Percentiles rank a stretch among this genome's conserved stretches.
Conservation (phyloP, 2,888 invertebrate genomes). For the Monopis laevigella region DNA sequence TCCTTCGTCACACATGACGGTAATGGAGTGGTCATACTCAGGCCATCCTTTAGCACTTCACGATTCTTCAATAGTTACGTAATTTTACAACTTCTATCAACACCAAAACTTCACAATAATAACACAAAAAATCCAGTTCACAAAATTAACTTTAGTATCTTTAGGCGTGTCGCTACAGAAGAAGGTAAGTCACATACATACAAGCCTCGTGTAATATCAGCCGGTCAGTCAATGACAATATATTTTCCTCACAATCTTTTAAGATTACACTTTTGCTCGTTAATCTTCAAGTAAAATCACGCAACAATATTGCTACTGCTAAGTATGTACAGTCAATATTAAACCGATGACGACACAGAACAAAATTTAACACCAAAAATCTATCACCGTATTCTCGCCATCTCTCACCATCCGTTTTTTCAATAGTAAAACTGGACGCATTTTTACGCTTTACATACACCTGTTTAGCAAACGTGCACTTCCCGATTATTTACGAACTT, state of each 20-base stretch:
- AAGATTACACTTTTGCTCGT: conserved; percentile 32
- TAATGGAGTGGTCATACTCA: conserved; percentile 66
- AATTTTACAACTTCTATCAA: conserved; percentile 61
- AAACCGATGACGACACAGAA: conserved; percentile 62
- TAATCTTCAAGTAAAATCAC: conserved; percentile 5
- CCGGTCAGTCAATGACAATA: conserved; percentile 68
- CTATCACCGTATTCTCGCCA: conserved; percentile 68
- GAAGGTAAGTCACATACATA: conserved; percentile 67
- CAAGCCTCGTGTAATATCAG: conserved; percentile 69
- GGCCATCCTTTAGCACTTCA: conserved; percentile 65
- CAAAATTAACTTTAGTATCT: conserved; percentile 64
- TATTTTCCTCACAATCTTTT: conserved; percentile 50
- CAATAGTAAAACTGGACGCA: conserved; percentile 63
- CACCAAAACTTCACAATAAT: conserved; percentile 63
- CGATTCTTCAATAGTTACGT: conserved; percentile 68
- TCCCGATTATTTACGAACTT: conserved; percentile 53
- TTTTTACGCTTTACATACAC: conserved; percentile 62
- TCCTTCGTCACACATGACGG: conserved; percentile 67
- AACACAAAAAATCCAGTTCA: conserved; percentile 59
- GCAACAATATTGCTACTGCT: conserved; percentile 6
- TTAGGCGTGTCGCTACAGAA: conserved; percentile 68
- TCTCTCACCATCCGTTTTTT: conserved; percentile 66
- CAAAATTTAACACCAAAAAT: conserved; percentile 68
- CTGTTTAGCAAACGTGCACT: conserved; percentile 56
- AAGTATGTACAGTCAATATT: conserved; percentile 27